A percentile compares a stretch with the other conserved stretches of the same genome.
phyloP scores from a whole-genome alignment of 2,797 vertebrate species.

The Jordanella pulchra region DNA sequence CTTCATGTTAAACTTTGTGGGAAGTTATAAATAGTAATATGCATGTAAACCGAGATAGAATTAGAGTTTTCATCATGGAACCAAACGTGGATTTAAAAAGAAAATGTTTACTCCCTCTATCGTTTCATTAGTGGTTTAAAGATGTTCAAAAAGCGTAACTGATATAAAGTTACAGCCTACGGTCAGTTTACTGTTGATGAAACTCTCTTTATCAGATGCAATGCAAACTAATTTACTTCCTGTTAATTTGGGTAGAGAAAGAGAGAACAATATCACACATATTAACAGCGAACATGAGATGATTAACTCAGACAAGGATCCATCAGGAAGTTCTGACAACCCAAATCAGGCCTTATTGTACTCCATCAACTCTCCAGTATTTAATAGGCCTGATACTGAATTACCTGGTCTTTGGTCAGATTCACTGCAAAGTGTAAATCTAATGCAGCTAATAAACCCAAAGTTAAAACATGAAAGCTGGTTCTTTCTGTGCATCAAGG shows the following conservation, averaged over 20 bases:
- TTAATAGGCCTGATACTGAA: too few relatives aligned
- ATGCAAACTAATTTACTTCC: neutral
- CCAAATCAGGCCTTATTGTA: too few relatives aligned
- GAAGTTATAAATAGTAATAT: neutral
- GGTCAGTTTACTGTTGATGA: neutral
- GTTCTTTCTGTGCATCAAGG: neutral
- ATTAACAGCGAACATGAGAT: neutral
- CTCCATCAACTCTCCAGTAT: too few relatives aligned
- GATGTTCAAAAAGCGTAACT: neutral
- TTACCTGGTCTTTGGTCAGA: too few relatives aligned
- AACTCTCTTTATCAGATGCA: too few relatives aligned
- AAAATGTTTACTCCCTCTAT: neutral
- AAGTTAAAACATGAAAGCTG: neutral
- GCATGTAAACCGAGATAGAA: neutral
- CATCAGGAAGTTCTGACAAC: too few relatives aligned
- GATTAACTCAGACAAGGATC: neutral
- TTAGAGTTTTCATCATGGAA: neutral
- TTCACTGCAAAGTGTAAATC: too few relatives aligned
- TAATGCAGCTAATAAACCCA: neutral
- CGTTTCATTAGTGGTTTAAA: neutral
- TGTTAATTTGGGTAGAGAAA: neutral
- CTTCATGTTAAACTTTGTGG: neutral
- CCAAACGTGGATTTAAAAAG: neutral
- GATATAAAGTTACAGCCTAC: neutral
- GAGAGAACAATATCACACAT: neutral